Conservation (phyloP, 2,113 vertebrate genomes). For the Solea senegalensis region DNA sequence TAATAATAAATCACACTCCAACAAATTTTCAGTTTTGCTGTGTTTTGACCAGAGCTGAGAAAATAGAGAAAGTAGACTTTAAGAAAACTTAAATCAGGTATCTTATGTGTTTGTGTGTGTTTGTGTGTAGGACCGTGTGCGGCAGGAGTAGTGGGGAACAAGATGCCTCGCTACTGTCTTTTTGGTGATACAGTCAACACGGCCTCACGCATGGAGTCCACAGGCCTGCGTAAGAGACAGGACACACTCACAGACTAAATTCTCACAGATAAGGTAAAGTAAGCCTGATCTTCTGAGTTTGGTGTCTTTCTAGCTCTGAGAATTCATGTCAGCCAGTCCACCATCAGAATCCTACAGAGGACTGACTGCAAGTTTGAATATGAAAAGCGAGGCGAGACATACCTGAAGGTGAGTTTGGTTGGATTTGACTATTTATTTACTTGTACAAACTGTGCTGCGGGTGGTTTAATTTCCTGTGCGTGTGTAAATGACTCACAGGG, state of each 20-base stretch:
- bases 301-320: slow-evolving; percentile 72
- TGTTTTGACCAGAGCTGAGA: no score
- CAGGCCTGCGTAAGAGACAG: slow-evolving; percentile 89
- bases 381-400: slow-evolving; percentile 92
- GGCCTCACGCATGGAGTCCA: slow-evolving; percentile 96
- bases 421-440: background rate
- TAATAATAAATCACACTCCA: no score
- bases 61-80: no score
- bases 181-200: slow-evolving; percentile 97
- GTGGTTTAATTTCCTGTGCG: background rate
- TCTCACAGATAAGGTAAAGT: background rate
- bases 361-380: slow-evolving; percentile 92
- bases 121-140: slow-evolving; percentile 89
- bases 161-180: slow-evolving; percentile 96
- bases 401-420: slow-evolving; percentile 87
- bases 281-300: background rate
- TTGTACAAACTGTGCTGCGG: background rate
- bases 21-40: no score
- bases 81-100: no score
- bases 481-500: slow-evolving; percentile 80
- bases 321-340: slow-evolving; percentile 92
- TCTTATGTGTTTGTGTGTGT: background rate
- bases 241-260: background rate
- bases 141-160: slow-evolving; percentile 94
- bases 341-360: slow-evolving; percentile 91